Evolutionary conservation across 2,113 vertebrate genomes (phyloP), one percentile per base, ranked within the genome.

Genomic region (Pluvianellus socialis): DNA sequence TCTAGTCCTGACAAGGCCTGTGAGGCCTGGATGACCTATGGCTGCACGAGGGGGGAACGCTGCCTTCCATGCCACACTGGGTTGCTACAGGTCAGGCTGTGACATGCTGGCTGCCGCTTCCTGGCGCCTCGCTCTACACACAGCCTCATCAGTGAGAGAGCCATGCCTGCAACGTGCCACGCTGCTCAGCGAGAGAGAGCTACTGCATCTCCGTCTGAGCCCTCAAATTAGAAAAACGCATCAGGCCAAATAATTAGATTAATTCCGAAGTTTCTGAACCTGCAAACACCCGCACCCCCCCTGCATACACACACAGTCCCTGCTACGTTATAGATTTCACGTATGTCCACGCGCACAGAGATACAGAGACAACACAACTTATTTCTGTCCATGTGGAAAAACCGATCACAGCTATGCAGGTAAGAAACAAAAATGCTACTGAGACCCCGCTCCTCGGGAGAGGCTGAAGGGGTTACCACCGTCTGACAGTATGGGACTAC

Each of bases 21-120:
- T 17, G 79, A 94, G 96, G 95, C 88, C 91, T 70, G 80, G 53
- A 74, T 93, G 85, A 84, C 30, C 92, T 88, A 94, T 40, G 77
- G 84, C 26, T 23, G 42, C 58, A 13, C 3, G 44, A 66, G 79
- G 68, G 5, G 61, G 72, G 72, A 82, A 81, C 3, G 8, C 88
- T 91, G 96, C 76, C 86, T 94, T 90, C 82, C 88, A 71, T 88
- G 87, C 72, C 92, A 77, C 79, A 21, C 0, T 6, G 75, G 93
- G 55, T 8, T 92, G 75, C 68, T 35, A 66, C 45, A 86, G 82
- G 82, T 55, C 75, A 72, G 87, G 74, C 84, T 75, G 90, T 79
- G 92, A 83, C 88, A 95, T 1, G 1, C 63, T 86, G 4, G 8
- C 72, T 86, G 79, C 93, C 38, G 86, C 76, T 89, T 84, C 56